A percentile compares a stretch with the other conserved stretches of the same genome.
Conservation (phyloP, 2,888 invertebrate species). For the Lapara coniferarum region DNA sequence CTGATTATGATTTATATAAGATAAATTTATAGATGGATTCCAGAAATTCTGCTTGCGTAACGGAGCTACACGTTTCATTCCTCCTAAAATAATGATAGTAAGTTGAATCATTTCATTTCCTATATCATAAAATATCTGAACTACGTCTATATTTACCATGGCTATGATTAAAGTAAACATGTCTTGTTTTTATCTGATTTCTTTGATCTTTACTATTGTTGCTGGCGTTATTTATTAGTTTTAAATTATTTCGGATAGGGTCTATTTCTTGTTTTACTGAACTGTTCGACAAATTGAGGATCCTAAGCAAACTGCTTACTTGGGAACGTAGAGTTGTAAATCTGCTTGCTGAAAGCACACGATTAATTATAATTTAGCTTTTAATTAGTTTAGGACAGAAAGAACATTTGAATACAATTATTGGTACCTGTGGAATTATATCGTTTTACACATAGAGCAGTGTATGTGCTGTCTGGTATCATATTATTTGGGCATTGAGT, state of each 20-base stretch:
- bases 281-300: conserved; percentile 64
- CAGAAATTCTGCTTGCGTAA: conserved; percentile 42
- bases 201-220: conserved; percentile 46
- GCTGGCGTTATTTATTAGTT: conserved; percentile 45
- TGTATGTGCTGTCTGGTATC: conserved; percentile 48
- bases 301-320: conserved; percentile 62
- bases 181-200: conserved; percentile 57
- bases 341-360: conserved; percentile 48
- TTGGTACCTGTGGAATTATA: conserved; percentile 6
- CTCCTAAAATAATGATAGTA: conserved; percentile 47
- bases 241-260: conserved; percentile 56
- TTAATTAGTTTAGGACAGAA: conserved; percentile 5
- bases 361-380: conserved; percentile 31
- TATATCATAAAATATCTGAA: conserved; percentile 2
- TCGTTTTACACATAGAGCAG: conserved; percentile 52
- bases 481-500: conserved; percentile 62
- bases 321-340: conserved; percentile 39
- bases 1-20: conserved; percentile 32
- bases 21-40: conserved; percentile 44
- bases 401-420: background rate
- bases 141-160: conserved; percentile 45
- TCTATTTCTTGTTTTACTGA: conserved; percentile 59
- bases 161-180: conserved; percentile 50
- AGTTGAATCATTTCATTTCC: background rate
- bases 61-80: conserved; percentile 46